A percentile compares a stretch with the other conserved stretches of the same genome.
These are phyloP conservation scores for Ectropis grisescens DNA, from an alignment of 1,140 invertebrate species.

Conservation along the genomic window DNA sequence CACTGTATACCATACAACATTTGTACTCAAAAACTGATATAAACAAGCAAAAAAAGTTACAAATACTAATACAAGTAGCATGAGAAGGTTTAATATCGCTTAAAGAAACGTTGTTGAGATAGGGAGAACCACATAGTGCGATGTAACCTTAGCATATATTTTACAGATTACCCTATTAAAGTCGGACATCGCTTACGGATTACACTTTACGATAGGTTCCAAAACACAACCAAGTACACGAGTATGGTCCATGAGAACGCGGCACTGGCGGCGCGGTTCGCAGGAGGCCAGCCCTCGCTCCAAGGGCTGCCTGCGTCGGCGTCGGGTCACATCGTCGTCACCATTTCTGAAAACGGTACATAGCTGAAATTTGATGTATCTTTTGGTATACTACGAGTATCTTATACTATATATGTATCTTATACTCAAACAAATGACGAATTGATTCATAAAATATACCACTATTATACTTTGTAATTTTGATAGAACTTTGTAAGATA, in stretches of 20 bases:
- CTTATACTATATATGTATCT: background rate
- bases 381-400: background rate
- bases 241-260: slow-evolving; percentile 1
- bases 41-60: too few relatives aligned
- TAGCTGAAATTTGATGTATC: background rate
- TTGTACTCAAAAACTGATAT: too few relatives aligned
- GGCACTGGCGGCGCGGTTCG: slow-evolving; percentile 12
- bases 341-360: slow-evolving; percentile 31
- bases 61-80: background rate
- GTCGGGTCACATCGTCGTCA: slow-evolving; percentile 54
- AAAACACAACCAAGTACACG: slow-evolving; percentile 3
- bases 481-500: too few relatives aligned
- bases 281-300: slow-evolving; percentile 43
- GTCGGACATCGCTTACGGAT: slow-evolving; percentile 15
- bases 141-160: too few relatives aligned
- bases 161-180: too few relatives aligned
- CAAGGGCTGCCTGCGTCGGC: slow-evolving; percentile 33
- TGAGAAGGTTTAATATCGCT: background rate
- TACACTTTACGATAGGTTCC: slow-evolving; percentile 2
- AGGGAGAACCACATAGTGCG: background rate
- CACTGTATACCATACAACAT: too few relatives aligned
- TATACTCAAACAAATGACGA: background rate
- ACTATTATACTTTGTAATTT: too few relatives aligned
- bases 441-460: too few relatives aligned
- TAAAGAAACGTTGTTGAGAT: background rate